These are phyloP conservation scores for Drosophila anomalata DNA, from an alignment of 2,888 invertebrate genomes.

Conservation along the genomic window DNA sequence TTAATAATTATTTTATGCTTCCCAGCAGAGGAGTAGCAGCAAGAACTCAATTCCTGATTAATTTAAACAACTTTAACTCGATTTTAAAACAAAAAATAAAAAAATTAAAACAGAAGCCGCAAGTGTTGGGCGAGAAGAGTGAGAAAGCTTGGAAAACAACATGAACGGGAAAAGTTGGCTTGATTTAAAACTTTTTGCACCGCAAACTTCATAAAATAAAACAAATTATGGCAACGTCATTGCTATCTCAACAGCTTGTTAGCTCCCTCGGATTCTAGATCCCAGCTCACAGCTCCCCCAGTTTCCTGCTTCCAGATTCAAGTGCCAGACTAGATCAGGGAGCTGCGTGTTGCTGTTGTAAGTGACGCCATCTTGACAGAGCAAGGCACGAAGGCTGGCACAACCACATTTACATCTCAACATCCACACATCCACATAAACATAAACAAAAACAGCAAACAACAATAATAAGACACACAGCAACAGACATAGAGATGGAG, in stretches of 20 bases:
- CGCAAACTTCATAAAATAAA: constrained; percentile 61
- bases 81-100: constrained; percentile 26
- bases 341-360: constrained; percentile 41
- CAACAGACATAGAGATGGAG: constrained; percentile 7
- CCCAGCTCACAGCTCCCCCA: constrained; percentile 1
- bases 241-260: constrained; percentile 77
- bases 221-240: constrained; percentile 74
- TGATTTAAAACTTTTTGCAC: constrained; percentile 44
- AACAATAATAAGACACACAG: constrained; percentile 41
- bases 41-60: constrained; percentile 40
- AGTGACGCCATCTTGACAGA: constrained; percentile 75
- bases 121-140: not conserved
- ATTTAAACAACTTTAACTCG: constrained; percentile 46
- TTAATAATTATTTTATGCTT: constrained; percentile 28
- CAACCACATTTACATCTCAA: constrained; percentile 39
- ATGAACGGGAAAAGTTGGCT: constrained; percentile 40
- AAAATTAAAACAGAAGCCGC: constrained; percentile 24
- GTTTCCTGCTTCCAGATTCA: not conserved
- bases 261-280: constrained; percentile 39
- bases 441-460: constrained; percentile 28
- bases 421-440: constrained; percentile 11
- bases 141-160: not conserved
- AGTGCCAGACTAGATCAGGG: constrained; percentile 33
- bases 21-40: not conserved
- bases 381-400: constrained; percentile 19